Evolutionary conservation across 2,113 vertebrate genomes (phyloP).

Genomic region (Grantiella picta): DNA sequence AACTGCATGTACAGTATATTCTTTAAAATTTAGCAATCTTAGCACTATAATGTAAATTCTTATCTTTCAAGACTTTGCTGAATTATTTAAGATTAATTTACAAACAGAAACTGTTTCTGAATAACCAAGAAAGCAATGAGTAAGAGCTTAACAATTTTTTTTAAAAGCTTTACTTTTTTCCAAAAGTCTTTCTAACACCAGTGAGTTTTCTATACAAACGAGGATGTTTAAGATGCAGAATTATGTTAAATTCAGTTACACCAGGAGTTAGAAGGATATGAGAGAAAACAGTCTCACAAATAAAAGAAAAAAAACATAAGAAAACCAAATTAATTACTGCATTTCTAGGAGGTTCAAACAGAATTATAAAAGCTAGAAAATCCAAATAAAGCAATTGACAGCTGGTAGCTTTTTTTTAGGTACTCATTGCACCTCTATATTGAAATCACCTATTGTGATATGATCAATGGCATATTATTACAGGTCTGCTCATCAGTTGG

Average conservation of each 20-base stretch:
- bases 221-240: background rate
- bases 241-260: background rate
- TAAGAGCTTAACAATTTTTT: background rate
- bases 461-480: background rate
- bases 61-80: background rate
- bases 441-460: constrained; percentile 13
- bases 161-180: background rate
- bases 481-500: background rate
- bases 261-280: background rate
- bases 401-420: background rate
- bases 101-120: background rate
- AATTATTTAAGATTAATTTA: background rate
- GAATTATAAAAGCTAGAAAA: background rate
- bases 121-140: background rate
- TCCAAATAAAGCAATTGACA: background rate
- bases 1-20: background rate
- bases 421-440: background rate
- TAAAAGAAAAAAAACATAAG: background rate
- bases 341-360: background rate
- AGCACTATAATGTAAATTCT: background rate
- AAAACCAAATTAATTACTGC: background rate
- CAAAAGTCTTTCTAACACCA: background rate
- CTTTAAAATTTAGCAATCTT: background rate
- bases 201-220: background rate
- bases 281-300: background rate